Conservation (phyloP, 2,888 invertebrate species). For the Noctua janthe region DNA sequence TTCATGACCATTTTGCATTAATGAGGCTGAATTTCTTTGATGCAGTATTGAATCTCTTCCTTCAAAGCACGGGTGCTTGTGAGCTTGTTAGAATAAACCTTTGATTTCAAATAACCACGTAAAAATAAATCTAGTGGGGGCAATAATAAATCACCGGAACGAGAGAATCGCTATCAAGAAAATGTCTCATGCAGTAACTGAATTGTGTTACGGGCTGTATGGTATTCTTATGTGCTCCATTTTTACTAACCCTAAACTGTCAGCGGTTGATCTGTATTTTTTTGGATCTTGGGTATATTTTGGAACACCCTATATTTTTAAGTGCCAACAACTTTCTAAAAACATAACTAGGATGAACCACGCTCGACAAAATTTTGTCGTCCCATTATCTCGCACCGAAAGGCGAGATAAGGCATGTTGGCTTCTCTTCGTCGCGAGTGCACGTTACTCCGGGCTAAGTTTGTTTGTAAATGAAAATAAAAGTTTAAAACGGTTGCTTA, state of each 20-base stretch:
- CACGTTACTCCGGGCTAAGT: neutral
- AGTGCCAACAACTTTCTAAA: neutral
- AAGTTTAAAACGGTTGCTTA: constrained; percentile 1
- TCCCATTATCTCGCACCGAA: constrained; percentile 4
- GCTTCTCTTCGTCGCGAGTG: neutral
- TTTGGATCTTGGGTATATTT: neutral
- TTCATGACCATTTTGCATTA: no score
- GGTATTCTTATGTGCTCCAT: neutral
- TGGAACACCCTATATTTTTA: neutral
- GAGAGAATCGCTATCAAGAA: neutral
- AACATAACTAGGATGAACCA: neutral
- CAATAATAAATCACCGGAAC: neutral
- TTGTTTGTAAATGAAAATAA: neutral
- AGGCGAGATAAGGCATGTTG: constrained; percentile 41
- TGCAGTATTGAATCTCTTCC: neutral
- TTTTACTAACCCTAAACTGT: neutral
- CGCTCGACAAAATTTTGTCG: constrained; percentile 11
- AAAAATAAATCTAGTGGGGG: neutral
- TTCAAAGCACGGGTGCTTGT: neutral
- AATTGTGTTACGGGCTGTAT: neutral
- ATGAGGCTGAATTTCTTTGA: neutral
- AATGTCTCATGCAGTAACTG: neutral
- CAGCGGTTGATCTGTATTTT: neutral
- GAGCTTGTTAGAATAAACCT: neutral
- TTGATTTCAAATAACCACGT: neutral